Base-by-base conservation (phyloP, 2,113 vertebrate species). In the Neodon shergylaensis region DNA sequence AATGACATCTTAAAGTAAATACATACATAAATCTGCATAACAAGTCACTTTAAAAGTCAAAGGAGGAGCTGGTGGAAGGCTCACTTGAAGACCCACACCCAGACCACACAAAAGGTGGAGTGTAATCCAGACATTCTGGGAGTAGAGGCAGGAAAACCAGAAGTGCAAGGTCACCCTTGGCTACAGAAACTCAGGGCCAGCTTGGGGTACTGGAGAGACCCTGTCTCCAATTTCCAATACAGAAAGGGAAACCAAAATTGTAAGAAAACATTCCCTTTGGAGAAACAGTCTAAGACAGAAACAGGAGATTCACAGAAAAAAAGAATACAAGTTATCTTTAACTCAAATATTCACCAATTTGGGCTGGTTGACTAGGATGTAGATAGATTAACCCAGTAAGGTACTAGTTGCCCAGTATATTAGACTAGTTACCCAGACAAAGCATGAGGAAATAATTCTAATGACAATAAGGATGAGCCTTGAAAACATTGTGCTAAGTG, bases 251-350 rank as follows among this genome's bases (percentile, higher is more conserved):
- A 47, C n/a, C 63, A 79, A 90, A 44, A 93, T 90, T 42, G 72
- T 74, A 74, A 74, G 58, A 95, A 88, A 49, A 49, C 26, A 33
- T 17, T 28, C 76, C 44, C 9, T 78, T 49, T 49, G 76, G 44
- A 17, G 17, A 76, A 84, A 84, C 44, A 49, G 28, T 86, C n/a
- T n/a, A 79, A 73, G 24, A 65, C 22, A 79, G 19, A n/a, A 90
- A 90, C 54, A 89, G 22, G 76, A 17, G n/a, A 90, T n/a, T 95
- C 61, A 79, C 11, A 79, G 28, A 33, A 86, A 90, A 90, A 65
- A 77, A 36, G 33, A 84, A 78, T 42, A 36, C 21, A 54, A 76
- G n/a, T 39, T 31, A 19, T 2, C 47, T 39, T 70, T 84, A 49
- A n/a, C 70, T 58, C 58, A 63, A 19, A 42, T 66, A 47, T 47